These are phyloP conservation scores for Cervus canadensis DNA, from an alignment of 2,113 vertebrate species.

Conservation along the genomic window DNA sequence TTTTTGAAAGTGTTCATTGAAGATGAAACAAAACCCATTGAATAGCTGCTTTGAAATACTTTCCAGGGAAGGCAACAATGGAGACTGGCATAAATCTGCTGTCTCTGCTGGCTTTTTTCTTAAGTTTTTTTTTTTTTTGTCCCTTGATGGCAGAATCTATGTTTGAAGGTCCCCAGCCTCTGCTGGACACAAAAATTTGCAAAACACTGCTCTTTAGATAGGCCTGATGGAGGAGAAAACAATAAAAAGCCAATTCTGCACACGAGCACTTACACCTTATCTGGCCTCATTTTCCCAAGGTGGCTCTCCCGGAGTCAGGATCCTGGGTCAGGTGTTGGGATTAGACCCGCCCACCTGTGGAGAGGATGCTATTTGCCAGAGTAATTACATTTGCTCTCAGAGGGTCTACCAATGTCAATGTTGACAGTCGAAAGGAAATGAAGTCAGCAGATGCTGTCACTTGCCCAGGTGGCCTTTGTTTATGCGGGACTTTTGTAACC, in stretches of 20 bases:
- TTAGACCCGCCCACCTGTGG: neutral
- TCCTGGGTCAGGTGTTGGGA: neutral
- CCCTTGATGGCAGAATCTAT: neutral
- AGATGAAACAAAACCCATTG: neutral
- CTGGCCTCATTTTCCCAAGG: neutral
- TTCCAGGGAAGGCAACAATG: neutral
- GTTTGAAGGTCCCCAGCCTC: neutral
- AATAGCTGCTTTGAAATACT: neutral
- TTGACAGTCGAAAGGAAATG: neutral
- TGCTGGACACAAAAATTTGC: neutral
- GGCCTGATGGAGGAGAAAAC: neutral
- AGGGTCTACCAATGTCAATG: neutral
- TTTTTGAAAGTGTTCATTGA: neutral
- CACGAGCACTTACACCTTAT: neutral
- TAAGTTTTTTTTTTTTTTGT: neutral
- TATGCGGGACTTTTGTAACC: neutral
- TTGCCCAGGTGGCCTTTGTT: slow-evolving; percentile 52
- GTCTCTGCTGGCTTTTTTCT: neutral
- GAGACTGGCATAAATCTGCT: rapidly evolving
- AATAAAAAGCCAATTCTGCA: neutral
- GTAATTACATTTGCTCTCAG: slow-evolving; percentile 5
- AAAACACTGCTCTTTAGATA: neutral
- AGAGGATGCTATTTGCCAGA: neutral
- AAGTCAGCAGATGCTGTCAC: neutral
- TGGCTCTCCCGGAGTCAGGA: neutral